Conservation (phyloP, 2,113 vertebrate genomes). For the Dicerorhinus sumatrensis region DNA sequence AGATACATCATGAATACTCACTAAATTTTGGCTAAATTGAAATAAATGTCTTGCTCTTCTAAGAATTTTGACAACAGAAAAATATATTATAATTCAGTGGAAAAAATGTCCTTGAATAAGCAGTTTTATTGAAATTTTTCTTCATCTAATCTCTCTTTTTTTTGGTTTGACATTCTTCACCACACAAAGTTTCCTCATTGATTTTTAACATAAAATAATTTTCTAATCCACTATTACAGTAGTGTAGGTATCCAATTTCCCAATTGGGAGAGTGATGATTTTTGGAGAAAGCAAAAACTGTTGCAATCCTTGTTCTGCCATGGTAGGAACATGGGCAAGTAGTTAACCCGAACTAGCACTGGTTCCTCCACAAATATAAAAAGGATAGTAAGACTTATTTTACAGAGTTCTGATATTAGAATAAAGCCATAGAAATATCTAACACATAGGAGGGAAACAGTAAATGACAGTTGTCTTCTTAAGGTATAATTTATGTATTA, state of each 20-base stretch:
- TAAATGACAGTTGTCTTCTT: neutral
- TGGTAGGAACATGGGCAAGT: neutral
- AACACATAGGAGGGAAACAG: neutral
- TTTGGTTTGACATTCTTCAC: neutral
- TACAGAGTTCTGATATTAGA: neutral
- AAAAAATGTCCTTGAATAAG: constrained; percentile 16
- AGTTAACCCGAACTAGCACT: neutral
- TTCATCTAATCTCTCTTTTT: neutral
- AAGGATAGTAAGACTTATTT: neutral
- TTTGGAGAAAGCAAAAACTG: neutral
- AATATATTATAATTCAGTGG: neutral
- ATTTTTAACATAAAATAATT: constrained; percentile 44
- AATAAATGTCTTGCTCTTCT: constrained; percentile 18
- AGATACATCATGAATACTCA: neutral
- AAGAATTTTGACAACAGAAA: constrained; percentile 13
- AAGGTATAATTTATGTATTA: neutral
- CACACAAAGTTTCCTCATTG: neutral
- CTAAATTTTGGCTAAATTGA: constrained; percentile 12
- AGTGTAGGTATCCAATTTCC: neutral
- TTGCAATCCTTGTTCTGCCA: neutral
- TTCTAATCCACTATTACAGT: neutral
- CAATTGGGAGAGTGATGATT: neutral
- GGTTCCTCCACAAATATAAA: neutral
- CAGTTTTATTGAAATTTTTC: constrained; percentile 15
- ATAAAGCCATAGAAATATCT: neutral